Conservation (phyloP, 2,113 vertebrate genomes). For the Nothocercus nigrocapillus region DNA sequence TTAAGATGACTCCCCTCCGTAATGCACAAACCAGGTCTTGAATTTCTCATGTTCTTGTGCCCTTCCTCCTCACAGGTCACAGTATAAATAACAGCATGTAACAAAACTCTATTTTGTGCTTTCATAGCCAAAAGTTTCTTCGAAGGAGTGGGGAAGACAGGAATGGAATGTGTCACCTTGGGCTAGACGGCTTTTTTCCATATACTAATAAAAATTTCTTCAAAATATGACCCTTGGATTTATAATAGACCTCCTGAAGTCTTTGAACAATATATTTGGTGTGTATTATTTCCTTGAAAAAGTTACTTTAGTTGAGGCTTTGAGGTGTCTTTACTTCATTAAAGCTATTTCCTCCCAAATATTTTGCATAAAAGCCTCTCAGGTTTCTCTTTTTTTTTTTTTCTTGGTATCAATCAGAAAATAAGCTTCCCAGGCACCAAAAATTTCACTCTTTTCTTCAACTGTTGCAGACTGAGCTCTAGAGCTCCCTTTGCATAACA, state of each 20-base stretch:
- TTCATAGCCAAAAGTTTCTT: not conserved
- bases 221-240: not conserved
- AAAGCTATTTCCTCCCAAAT: not conserved
- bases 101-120: not conserved
- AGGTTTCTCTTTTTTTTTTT: not conserved
- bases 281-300: not conserved
- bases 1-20: not conserved
- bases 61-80: not conserved
- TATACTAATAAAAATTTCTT: not conserved
- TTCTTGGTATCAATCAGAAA: constrained; percentile 20
- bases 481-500: not conserved
- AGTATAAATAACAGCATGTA: not conserved
- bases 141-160: not conserved
- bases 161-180: not conserved
- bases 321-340: not conserved
- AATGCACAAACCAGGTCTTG: not conserved
- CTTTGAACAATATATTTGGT: not conserved
- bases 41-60: constrained; percentile 42
- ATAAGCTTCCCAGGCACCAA: not conserved
- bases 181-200: not conserved
- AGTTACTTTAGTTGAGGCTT: not conserved
- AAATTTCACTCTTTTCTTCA: not conserved
- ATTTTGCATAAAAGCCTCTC: constrained; percentile 4
- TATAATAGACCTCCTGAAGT: not conserved
- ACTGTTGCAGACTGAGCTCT: not conserved